A percentile compares a stretch with the other conserved stretches of the same genome.
Evolutionary conservation across 2,113 vertebrate genomes (phyloP).

Genomic region (Ceuthmochares aereus): DNA sequence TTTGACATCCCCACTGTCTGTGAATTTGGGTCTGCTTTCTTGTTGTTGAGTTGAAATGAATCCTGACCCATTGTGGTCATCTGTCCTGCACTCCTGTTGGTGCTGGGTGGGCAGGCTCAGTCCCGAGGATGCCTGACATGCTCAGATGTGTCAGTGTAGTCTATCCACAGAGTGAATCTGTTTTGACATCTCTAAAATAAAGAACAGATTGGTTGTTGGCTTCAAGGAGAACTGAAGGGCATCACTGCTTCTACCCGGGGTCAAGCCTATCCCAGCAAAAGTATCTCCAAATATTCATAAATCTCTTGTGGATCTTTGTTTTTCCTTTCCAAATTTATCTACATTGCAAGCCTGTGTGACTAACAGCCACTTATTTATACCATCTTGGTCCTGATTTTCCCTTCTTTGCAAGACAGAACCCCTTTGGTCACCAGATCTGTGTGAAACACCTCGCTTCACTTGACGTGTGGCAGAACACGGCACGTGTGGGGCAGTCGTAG

Average conservation of each 20-base stretch:
- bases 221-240: not conserved
- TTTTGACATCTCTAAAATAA: not conserved
- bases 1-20: not conserved
- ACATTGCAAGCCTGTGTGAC: accelerated
- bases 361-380: not conserved
- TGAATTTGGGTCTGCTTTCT: not conserved
- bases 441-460: not conserved
- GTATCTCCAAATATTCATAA: not conserved
- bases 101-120: accelerated
- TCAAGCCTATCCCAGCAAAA: not conserved
- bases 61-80: accelerated
- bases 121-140: accelerated
- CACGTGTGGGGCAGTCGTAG: accelerated
- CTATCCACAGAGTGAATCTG: accelerated
- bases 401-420: not conserved
- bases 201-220: not conserved
- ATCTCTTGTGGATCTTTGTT: not conserved
- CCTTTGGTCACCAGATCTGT: not conserved
- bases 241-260: not conserved
- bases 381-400: not conserved
- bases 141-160: accelerated
- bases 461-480: accelerated
- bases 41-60: not conserved
- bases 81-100: accelerated
- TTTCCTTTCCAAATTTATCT: not conserved